Conservation (phyloP, 2,888 invertebrate genomes). For the Alsophila aescularia region DNA sequence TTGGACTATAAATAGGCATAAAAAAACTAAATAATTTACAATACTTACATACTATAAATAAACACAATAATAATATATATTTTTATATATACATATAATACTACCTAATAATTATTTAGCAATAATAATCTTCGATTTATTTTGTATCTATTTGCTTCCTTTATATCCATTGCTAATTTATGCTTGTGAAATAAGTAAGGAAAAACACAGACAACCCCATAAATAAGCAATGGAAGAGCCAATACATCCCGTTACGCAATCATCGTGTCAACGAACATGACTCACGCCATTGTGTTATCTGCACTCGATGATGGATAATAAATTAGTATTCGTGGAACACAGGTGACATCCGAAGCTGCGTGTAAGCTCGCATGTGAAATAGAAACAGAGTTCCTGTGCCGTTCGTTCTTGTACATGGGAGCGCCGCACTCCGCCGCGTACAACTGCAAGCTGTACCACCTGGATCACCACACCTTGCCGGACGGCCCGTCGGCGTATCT, state of each 20-base stretch:
- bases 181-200: too few relatives aligned
- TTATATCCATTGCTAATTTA: too few relatives aligned
- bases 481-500: constrained; percentile 96
- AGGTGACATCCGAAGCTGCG: constrained; percentile 94
- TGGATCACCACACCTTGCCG: constrained; percentile 95
- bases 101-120: too few relatives aligned
- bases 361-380: constrained; percentile 96
- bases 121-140: too few relatives aligned
- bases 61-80: too few relatives aligned
- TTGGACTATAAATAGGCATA: too few relatives aligned
- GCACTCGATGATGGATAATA: constrained; percentile 35
- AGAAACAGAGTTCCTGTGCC: constrained; percentile 96
- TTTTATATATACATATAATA: too few relatives aligned
- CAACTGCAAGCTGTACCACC: constrained; percentile 96
- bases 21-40: too few relatives aligned
- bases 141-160: too few relatives aligned
- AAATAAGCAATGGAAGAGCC: background rate
- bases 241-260: constrained; percentile 19
- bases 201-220: background rate
- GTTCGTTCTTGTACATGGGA: constrained; percentile 92
- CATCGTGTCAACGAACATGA: constrained; percentile 28
- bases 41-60: too few relatives aligned
- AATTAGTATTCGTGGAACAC: constrained; percentile 41
- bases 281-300: constrained; percentile 17
- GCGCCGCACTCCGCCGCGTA: constrained; percentile 92